Conservation (phyloP, 2,113 vertebrate genomes). For the Cyprinodon variegatus region DNA sequence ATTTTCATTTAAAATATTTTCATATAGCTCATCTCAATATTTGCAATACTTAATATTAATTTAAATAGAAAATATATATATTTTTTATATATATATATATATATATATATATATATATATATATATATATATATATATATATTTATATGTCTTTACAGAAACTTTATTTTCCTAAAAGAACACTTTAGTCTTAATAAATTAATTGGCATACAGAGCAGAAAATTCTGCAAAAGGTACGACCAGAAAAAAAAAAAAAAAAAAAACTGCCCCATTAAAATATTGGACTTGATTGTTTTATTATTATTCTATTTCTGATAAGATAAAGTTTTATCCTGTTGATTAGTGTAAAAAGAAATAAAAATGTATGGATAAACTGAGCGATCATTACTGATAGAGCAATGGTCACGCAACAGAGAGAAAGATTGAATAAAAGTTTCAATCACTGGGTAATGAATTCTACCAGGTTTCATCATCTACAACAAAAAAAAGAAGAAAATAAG, state of each 20-base stretch:
- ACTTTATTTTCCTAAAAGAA: not conserved
- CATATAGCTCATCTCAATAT: too few relatives aligned
- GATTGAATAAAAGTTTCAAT: conserved; percentile 3
- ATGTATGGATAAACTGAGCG: not conserved
- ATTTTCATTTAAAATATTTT: too few relatives aligned
- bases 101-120: too few relatives aligned
- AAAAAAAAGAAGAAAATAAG: conserved; percentile 13
- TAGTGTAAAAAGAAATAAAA: not conserved
- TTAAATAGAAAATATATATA: too few relatives aligned
- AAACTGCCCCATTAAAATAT: not conserved
- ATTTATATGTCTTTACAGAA: too few relatives aligned
- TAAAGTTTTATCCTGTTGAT: not conserved
- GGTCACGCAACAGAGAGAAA: not conserved
- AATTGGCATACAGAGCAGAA: not conserved
- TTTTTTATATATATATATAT: too few relatives aligned
- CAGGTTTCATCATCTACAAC: conserved; percentile 26
- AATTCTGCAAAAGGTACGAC: not conserved
- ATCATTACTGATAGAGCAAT: not conserved
- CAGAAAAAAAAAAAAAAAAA: not conserved
- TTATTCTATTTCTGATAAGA: not conserved
- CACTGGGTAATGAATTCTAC: conserved; percentile 5
- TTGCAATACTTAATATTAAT: too few relatives aligned
- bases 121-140: too few relatives aligned
- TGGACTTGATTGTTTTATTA: too few relatives aligned
- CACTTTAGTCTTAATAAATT: not conserved